Conservation (phyloP, 2,113 vertebrate species). For the Chlamydotis undulata region DNA sequence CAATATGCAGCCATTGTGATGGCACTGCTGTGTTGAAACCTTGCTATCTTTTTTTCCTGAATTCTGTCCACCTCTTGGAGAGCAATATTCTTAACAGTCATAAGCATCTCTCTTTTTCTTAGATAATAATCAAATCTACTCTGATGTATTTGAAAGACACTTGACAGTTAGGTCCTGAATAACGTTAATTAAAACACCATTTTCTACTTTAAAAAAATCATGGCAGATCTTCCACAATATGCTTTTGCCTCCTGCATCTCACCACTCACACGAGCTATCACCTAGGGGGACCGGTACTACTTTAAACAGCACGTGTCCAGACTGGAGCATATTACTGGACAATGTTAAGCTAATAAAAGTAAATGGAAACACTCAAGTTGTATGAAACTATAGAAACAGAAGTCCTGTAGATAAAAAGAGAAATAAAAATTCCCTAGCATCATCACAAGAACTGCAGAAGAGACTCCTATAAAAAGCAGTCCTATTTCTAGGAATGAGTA, state of each 20-base stretch:
- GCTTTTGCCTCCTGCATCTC: not conserved
- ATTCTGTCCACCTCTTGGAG: not conserved
- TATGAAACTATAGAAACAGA: not conserved
- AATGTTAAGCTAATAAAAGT: not conserved
- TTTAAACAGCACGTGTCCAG: not conserved
- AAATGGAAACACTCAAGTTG: not conserved
- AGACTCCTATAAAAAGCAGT: not conserved
- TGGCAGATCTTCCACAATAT: not conserved
- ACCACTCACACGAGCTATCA: not conserved
- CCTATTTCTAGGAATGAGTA: not conserved
- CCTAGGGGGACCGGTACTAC: not conserved
- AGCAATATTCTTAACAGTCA: not conserved
- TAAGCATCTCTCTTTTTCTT: not conserved
- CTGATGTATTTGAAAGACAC: not conserved
- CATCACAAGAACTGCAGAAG: not conserved
- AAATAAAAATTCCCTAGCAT: not conserved
- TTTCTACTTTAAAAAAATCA: not conserved
- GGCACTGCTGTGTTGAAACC: not conserved
- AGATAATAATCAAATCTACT: not conserved
- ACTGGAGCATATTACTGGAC: not conserved
- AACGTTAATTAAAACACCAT: not conserved
- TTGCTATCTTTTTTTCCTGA: not conserved
- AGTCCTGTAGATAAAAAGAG: not conserved
- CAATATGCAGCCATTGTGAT: not conserved
- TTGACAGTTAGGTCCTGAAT: not conserved